phyloP scores from a whole-genome alignment of 1,140 invertebrate species.

The Drosophila melanica region DNA sequence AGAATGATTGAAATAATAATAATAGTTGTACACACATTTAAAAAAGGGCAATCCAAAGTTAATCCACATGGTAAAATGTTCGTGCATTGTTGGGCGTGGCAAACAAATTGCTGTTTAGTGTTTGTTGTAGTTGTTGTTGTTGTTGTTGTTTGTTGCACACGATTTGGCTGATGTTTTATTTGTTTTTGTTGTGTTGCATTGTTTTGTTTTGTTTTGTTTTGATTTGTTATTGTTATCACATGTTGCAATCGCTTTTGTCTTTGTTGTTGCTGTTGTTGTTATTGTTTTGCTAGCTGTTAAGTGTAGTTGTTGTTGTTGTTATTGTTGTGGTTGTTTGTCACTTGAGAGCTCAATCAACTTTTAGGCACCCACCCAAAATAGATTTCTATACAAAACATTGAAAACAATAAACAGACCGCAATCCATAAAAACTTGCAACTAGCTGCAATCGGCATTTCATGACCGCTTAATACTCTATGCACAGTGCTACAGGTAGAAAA shows the following conservation, averaged over 20 bases:
- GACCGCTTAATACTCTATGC: background rate
- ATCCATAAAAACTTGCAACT: constrained; percentile 11
- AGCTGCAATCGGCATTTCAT: background rate
- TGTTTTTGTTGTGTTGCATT: constrained; percentile 19
- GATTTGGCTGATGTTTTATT: constrained; percentile 21
- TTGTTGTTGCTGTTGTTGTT: constrained; percentile 25
- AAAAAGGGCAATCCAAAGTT: constrained; percentile 54
- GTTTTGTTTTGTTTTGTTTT: constrained; percentile 40
- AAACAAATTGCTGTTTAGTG: constrained; percentile 17
- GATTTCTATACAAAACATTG: constrained; percentile 9
- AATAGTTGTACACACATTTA: constrained; percentile 49
- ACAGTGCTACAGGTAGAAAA: background rate
- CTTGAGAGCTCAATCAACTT: constrained; percentile 11
- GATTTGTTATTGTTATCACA: constrained; percentile 41
- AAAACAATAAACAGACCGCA: constrained; percentile 35
- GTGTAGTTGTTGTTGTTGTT: constrained; percentile 12
- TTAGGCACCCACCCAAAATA: constrained; percentile 13
- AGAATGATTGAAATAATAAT: constrained; percentile 17
- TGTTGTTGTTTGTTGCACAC: constrained; percentile 25
- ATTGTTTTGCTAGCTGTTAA: constrained; percentile 26
- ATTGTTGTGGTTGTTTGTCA: constrained; percentile 3
- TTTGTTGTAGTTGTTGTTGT: constrained; percentile 26
- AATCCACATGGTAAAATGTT: constrained; percentile 63
- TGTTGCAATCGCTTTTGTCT: constrained; percentile 14
- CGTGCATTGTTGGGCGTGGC: constrained; percentile 50